These are phyloP conservation scores for Scalopus aquaticus DNA, from an alignment of 2,113 vertebrate genomes.

Conservation along the genomic window DNA sequence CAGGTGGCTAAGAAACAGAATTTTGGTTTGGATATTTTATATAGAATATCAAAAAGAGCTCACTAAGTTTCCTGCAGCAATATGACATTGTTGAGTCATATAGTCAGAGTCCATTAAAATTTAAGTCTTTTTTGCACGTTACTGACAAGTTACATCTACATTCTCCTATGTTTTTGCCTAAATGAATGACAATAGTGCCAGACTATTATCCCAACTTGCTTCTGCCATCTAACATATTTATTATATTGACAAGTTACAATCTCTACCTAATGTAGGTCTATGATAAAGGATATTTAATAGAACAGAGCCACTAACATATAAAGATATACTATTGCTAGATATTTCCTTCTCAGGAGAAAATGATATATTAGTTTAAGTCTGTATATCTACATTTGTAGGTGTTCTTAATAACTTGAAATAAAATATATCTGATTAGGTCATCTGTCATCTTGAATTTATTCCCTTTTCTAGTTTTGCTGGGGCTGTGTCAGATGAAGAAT, in stretches of 20 bases:
- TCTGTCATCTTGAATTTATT: slow-evolving; percentile 8
- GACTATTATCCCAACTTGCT: not conserved
- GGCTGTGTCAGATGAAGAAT: not conserved
- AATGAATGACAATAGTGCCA: not conserved
- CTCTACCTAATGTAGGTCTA: not conserved
- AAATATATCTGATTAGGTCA: not conserved
- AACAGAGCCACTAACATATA: not conserved
- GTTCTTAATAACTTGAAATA: slow-evolving; percentile 6
- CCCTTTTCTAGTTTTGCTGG: not conserved
- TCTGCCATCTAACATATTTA: not conserved
- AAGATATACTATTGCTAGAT: not conserved
- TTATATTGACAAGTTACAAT: not conserved
- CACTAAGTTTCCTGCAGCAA: not conserved
- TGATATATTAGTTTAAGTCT: not conserved
- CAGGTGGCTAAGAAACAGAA: not conserved
- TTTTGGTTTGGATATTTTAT: not conserved
- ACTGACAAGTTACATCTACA: not conserved
- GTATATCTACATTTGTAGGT: not conserved
- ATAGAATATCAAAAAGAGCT: not conserved
- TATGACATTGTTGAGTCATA: not conserved
- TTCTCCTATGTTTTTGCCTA: not conserved
- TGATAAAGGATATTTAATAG: not conserved
- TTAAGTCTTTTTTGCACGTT: not conserved
- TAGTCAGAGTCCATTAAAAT: not conserved
- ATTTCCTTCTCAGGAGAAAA: not conserved